Conservation (phyloP, 2,888 invertebrate species). For the Fragum whitleyi region DNA sequence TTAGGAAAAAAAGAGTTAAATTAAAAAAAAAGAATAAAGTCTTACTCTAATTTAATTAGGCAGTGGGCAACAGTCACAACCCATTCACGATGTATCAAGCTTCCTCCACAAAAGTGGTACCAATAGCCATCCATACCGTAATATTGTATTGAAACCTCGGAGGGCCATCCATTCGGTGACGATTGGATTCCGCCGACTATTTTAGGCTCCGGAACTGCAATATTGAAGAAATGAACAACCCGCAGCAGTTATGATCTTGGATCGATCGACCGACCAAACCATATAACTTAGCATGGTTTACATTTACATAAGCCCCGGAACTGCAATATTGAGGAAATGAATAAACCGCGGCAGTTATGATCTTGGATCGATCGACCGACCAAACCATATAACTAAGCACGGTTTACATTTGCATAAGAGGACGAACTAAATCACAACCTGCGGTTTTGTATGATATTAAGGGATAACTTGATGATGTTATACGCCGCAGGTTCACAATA, state of each 20-base stretch:
- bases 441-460: too few species aligned
- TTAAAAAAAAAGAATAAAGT: too few species aligned
- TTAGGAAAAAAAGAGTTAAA: too few species aligned
- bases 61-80: conserved; percentile 56
- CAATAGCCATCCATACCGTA: conserved; percentile 36
- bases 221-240: background rate
- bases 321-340: background rate
- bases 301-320: background rate
- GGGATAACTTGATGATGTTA: too few species aligned
- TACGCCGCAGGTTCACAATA: too few species aligned
- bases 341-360: background rate
- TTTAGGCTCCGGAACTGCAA: background rate
- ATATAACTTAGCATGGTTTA: too few species aligned
- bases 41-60: conserved; percentile 45
- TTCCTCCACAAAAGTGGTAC: conserved; percentile 57
- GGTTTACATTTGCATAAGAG: too few species aligned
- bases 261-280: too few species aligned
- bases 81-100: conserved; percentile 39
- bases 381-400: too few species aligned
- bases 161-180: conserved; percentile 20
- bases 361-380: background rate
- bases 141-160: conserved; percentile 52
- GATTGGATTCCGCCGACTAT: conserved; percentile 51
- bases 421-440: too few species aligned
- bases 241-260: background rate